Percentiles rank a stretch among this genome's conserved stretches.
phyloP scores from a whole-genome alignment of 2,797 vertebrate species.

The Lagocephalus sceleratus region DNA sequence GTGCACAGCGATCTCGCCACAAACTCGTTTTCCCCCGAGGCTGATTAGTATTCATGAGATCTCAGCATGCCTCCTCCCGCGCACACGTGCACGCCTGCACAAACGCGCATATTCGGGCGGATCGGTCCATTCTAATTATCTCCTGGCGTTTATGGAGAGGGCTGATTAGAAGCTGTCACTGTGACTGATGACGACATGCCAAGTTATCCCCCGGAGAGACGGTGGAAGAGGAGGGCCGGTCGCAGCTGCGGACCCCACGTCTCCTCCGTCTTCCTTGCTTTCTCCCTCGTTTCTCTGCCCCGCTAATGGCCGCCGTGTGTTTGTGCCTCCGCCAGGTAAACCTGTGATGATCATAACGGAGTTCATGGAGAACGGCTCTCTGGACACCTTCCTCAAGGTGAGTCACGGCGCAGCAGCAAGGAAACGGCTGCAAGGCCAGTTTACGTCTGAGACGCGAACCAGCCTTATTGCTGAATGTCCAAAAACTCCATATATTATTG shows the following conservation, averaged over 20 bases:
- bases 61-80: conserved; percentile 58
- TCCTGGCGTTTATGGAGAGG: conserved; percentile 76
- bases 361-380: conserved; percentile 82
- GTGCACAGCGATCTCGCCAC: conserved; percentile 53
- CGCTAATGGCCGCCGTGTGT: conserved; percentile 37
- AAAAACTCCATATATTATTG: no score
- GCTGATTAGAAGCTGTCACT: conserved; percentile 80
- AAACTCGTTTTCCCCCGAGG: conserved; percentile 54
- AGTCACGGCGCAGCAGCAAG: conserved; percentile 39
- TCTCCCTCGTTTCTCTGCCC: conserved; percentile 31
- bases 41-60: conserved; percentile 79
- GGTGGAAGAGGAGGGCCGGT: conserved; percentile 45
- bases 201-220: conserved; percentile 63
- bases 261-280: conserved; percentile 37
- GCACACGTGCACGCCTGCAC: conserved; percentile 21
- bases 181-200: conserved; percentile 78
- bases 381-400: conserved; percentile 82
- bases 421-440: no score
- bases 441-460: no score
- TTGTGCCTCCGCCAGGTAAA: conserved; percentile 69
- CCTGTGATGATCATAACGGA: conserved; percentile 83
- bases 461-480: no score
- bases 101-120: conserved; percentile 56
- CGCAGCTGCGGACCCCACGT: conserved; percentile 54
- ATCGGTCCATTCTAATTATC: conserved; percentile 78